These are phyloP conservation scores for Pachyramphus minor DNA, from an alignment of 2,113 vertebrate genomes.

Conservation along the genomic window DNA sequence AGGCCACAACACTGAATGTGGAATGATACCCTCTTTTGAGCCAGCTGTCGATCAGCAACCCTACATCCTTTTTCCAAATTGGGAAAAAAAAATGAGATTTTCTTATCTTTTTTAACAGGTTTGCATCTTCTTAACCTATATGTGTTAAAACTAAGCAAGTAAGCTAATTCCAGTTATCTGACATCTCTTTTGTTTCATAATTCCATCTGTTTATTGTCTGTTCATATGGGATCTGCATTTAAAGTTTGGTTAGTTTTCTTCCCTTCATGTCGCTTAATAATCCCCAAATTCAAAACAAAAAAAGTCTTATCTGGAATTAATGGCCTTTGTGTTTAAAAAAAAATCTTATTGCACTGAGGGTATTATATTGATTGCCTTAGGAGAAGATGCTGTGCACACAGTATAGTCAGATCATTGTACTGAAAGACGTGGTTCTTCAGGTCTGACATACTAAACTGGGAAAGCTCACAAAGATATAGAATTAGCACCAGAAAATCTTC, in stretches of 20 bases:
- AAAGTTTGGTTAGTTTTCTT: neutral
- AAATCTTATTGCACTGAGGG: neutral
- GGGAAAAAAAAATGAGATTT: neutral
- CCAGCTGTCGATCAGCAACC: fast-evolving
- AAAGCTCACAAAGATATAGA: neutral
- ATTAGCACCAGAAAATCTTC: neutral
- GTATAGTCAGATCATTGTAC: neutral
- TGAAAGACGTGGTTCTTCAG: neutral
- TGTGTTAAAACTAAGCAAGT: neutral
- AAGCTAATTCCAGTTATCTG: neutral
- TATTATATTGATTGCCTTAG: neutral
- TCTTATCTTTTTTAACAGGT: neutral
- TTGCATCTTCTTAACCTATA: neutral
- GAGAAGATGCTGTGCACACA: neutral
- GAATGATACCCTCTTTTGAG: neutral
- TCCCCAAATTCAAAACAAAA: neutral
- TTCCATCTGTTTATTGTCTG: neutral
- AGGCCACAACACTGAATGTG: neutral
- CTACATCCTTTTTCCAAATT: neutral
- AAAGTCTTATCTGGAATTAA: neutral
- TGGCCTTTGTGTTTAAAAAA: neutral
- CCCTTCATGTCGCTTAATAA: neutral
- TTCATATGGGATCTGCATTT: neutral
- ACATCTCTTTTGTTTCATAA: neutral
- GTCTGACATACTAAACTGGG: neutral